A percentile compares a stretch with the other conserved stretches of the same genome.
These are phyloP conservation scores for Oasisia sp. DNA, from an alignment of 2,888 invertebrate genomes.

Conservation along the genomic window DNA sequence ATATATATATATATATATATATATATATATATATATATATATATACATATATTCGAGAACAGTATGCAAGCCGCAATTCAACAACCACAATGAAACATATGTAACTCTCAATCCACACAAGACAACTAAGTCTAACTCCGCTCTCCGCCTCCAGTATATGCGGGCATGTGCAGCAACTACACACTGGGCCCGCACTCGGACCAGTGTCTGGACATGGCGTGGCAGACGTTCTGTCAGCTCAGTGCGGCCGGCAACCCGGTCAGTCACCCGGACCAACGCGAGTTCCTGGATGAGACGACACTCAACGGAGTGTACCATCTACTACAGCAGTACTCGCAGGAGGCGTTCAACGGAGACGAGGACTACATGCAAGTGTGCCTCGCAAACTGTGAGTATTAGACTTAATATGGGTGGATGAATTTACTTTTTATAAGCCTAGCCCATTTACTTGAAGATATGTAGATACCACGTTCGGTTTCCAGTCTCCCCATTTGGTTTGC, in stretches of 20 bases:
- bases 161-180: background rate
- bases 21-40: too few species aligned
- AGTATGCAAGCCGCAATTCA: background rate
- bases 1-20: too few species aligned
- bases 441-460: too few species aligned
- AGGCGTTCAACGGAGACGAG: conserved; percentile 13
- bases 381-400: background rate
- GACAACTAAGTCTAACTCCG: background rate
- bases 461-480: too few species aligned
- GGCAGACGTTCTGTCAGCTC: background rate
- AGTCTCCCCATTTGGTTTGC: too few species aligned
- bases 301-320: conserved; percentile 17
- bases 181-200: conserved; percentile 19
- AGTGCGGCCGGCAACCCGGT: conserved; percentile 20
- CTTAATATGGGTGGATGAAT: too few species aligned
- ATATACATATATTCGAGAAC: background rate
- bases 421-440: too few species aligned
- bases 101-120: background rate
- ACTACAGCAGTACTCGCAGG: background rate
- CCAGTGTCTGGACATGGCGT: background rate
- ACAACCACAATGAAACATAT: background rate
- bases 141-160: background rate
- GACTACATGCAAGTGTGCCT: background rate
- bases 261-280: background rate
- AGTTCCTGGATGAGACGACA: conserved; percentile 22